A percentile compares a stretch with the other conserved stretches of the same genome.
Evolutionary conservation across 2,113 vertebrate genomes (phyloP).

Genomic region (Cygnus atratus): DNA sequence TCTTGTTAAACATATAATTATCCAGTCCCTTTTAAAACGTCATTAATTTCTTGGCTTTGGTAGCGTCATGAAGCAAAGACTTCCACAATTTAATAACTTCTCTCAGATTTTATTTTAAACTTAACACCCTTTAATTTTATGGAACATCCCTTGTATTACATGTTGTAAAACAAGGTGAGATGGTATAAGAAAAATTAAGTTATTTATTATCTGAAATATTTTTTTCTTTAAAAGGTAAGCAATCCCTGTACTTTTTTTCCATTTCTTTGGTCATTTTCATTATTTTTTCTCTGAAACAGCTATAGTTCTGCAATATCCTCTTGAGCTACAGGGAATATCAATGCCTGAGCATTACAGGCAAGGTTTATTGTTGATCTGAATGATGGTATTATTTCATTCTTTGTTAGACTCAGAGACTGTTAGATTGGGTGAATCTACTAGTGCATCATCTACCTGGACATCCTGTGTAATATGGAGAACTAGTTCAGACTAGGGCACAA

Average conservation of each 20-base stretch:
- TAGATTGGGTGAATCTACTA: background rate
- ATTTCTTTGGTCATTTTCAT: background rate
- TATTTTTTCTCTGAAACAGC: background rate
- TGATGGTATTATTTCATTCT: background rate
- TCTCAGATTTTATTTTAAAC: constrained; percentile 47
- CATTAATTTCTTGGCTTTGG: constrained; percentile 41
- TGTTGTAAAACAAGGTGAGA: background rate
- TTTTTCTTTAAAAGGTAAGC: background rate
- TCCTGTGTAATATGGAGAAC: background rate
- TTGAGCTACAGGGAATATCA: background rate
- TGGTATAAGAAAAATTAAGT: background rate
- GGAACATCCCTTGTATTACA: constrained; percentile 16
- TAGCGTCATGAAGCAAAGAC: background rate
- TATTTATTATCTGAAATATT: background rate
- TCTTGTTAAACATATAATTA: constrained; percentile 60
- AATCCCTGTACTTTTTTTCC: background rate
- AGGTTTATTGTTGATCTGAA: background rate
- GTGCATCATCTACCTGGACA: background rate
- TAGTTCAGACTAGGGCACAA: background rate
- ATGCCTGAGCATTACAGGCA: background rate
- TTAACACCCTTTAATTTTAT: constrained; percentile 50
- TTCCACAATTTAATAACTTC: constrained; percentile 31
- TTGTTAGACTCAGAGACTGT: background rate
- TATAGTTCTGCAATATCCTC: background rate
- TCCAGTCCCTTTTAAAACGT: constrained; percentile 36